These are phyloP conservation scores for Caerostris extrusa DNA, from an alignment of 1,140 invertebrate species.

Conservation along the genomic window DNA sequence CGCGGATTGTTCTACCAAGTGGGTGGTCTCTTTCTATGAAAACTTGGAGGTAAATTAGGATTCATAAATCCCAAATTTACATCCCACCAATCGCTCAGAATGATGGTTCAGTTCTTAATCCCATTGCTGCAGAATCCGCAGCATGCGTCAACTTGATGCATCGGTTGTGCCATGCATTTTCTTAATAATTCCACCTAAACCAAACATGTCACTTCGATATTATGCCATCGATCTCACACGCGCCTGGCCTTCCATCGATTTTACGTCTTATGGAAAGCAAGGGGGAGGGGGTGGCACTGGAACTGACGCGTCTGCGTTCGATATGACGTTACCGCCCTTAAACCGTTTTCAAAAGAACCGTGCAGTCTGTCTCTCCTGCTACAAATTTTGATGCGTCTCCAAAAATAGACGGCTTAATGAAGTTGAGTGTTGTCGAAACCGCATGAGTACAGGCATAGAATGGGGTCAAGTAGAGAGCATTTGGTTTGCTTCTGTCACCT, in stretches of 20 bases:
- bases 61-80: background rate
- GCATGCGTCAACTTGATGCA: background rate
- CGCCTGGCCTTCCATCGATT: background rate
- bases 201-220: constrained; percentile 12
- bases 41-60: too few relatives aligned
- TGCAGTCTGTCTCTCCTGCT: background rate
- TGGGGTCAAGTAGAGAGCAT: background rate
- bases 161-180: constrained; percentile 16
- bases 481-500: too few relatives aligned
- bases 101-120: background rate
- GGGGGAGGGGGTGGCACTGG: background rate
- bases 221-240: background rate
- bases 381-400: background rate
- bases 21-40: too few relatives aligned
- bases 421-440: background rate
- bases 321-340: constrained; percentile 20
- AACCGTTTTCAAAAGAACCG: background rate
- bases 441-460: background rate
- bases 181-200: constrained; percentile 21
- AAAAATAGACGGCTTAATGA: constrained; percentile 19
- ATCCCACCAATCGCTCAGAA: background rate
- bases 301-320: constrained; percentile 4
- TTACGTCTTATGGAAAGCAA: background rate
- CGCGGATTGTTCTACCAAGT: too few relatives aligned
- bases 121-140: background rate